Conservation (phyloP, 2,113 vertebrate genomes). For the Ochotona princeps region DNA sequence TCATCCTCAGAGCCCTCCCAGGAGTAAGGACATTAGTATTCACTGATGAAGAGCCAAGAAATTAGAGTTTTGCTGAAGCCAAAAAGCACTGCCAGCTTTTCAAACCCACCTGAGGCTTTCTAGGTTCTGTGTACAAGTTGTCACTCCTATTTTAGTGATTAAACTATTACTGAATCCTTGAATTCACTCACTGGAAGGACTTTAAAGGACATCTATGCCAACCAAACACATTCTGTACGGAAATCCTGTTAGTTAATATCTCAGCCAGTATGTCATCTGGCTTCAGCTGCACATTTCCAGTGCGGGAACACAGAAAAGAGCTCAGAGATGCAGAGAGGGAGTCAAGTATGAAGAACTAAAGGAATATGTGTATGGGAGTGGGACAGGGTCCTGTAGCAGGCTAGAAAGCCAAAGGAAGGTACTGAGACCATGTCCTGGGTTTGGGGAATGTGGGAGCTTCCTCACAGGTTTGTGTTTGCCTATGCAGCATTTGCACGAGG, state of each 20-base stretch:
- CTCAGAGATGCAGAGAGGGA: neutral
- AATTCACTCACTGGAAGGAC: neutral
- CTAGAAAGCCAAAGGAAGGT: neutral
- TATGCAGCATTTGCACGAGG: neutral
- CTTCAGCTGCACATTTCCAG: neutral
- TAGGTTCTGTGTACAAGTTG: neutral
- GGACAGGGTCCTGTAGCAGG: neutral
- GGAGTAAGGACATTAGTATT: slow-evolving; percentile 25
- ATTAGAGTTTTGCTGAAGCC: slow-evolving; percentile 49
- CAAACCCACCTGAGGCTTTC: slow-evolving; percentile 4
- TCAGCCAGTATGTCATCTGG: neutral
- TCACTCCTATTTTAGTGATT: neutral
- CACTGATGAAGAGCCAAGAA: slow-evolving; percentile 50
- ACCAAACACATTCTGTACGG: neutral
- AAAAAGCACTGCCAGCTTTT: neutral
- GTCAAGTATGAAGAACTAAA: neutral
- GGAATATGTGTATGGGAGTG: neutral
- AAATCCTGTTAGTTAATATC: neutral
- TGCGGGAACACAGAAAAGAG: neutral
- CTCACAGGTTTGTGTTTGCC: neutral
- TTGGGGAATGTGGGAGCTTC: neutral
- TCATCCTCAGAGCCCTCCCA: slow-evolving; percentile 21
- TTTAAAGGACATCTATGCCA: neutral
- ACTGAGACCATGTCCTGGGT: neutral
- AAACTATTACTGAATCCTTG: neutral